These are phyloP conservation scores for Cyclargus thomasi DNA, from an alignment of 1,140 invertebrate genomes.

Conservation along the genomic window DNA sequence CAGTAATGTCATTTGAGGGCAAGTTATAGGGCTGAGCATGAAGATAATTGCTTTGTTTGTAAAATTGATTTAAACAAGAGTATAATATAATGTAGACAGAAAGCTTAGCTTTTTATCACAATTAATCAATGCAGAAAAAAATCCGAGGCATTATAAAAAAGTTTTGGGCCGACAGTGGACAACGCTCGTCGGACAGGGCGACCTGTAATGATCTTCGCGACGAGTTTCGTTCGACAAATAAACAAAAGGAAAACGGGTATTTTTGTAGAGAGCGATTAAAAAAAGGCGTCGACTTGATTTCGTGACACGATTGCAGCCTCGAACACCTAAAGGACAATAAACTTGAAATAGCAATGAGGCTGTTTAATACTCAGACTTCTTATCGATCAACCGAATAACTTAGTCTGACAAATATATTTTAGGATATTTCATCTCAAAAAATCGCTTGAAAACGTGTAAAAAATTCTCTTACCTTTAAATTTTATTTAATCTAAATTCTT, in stretches of 20 bases:
- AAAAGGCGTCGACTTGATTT: constrained; percentile 13
- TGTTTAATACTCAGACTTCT: background rate
- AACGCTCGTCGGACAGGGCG: background rate
- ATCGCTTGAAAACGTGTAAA: too few species aligned
- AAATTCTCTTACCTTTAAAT: too few species aligned
- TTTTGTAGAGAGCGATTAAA: constrained; percentile 12
- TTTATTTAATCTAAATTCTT: too few species aligned
- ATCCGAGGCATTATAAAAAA: background rate
- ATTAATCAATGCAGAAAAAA: background rate
- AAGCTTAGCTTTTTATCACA: too few species aligned
- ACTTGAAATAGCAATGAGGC: constrained; percentile 8
- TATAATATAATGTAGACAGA: too few species aligned
- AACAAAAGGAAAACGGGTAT: constrained; percentile 6
- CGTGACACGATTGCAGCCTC: constrained; percentile 14
- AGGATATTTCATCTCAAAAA: too few species aligned
- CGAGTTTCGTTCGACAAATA: constrained; percentile 8
- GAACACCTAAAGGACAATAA: constrained; percentile 8
- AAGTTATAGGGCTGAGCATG: background rate
- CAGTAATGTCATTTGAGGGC: background rate
- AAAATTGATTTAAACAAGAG: too few species aligned
- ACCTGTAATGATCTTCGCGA: constrained; percentile 4
- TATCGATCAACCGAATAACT: background rate
- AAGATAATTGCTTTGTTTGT: background rate
- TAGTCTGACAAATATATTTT: background rate
- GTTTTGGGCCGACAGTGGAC: background rate